Conservation (phyloP, 2,888 invertebrate species). For the Mayetiola destructor region DNA sequence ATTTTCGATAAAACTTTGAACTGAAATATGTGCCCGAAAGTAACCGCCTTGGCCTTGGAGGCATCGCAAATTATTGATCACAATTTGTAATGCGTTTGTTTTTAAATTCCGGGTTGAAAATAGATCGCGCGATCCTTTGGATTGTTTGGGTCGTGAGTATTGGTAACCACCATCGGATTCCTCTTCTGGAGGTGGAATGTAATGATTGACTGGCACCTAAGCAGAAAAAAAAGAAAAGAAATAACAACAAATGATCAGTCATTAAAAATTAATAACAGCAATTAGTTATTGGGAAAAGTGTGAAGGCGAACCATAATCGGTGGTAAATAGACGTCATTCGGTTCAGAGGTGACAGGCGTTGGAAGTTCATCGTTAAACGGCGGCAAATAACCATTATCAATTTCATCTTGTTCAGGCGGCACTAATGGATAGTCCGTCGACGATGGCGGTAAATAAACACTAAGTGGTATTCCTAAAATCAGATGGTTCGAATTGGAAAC, state of each 20-base stretch:
- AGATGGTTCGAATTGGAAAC: background rate
- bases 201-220: background rate
- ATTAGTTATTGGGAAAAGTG: no score
- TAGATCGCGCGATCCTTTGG: background rate
- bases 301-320: background rate
- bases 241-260: background rate
- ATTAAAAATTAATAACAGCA: no score
- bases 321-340: background rate
- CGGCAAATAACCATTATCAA: background rate
- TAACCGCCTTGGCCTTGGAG: conserved; percentile 25
- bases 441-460: conserved; percentile 14
- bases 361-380: background rate
- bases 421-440: background rate
- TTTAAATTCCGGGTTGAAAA: background rate
- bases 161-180: background rate
- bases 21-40: conserved; percentile 33
- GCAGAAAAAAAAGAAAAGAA: background rate
- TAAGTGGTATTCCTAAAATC: conserved; percentile 3
- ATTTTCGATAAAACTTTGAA: conserved; percentile 30
- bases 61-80: conserved; percentile 31
- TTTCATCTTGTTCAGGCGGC: background rate
- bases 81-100: conserved; percentile 24
- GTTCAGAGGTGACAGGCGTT: background rate
- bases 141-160: background rate
- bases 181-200: background rate